These are phyloP conservation scores for Euglossa dilemma DNA, from an alignment of 1,140 invertebrate species.

Conservation along the genomic window DNA sequence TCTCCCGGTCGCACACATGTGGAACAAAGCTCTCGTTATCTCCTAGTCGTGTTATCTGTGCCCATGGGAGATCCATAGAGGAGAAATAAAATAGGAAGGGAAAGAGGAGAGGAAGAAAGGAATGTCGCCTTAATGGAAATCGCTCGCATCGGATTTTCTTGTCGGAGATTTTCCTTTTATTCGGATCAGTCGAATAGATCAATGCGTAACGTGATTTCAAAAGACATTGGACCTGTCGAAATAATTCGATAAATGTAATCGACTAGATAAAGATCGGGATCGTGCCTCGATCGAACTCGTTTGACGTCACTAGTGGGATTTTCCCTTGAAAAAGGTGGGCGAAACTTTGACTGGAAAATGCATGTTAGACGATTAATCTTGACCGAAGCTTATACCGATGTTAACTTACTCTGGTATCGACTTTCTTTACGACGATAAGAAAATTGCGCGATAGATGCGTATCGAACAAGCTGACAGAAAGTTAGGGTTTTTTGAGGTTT, in stretches of 20 bases:
- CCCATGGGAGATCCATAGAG: background rate
- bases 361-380: too few species aligned
- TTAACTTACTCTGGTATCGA: too few species aligned
- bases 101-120: too few species aligned
- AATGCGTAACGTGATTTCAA: background rate
- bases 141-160: background rate
- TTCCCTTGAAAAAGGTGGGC: background rate
- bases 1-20: constrained; percentile 6
- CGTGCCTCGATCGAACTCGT: background rate
- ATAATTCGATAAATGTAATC: constrained; percentile 34
- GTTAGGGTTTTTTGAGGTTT: background rate
- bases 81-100: too few species aligned
- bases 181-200: background rate
- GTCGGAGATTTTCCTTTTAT: background rate
- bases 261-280: constrained; percentile 3
- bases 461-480: background rate
- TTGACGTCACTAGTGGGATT: constrained; percentile 1
- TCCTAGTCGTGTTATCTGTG: constrained; percentile 33
- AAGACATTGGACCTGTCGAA: background rate
- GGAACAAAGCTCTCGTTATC: constrained; percentile 35
- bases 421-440: too few species aligned
- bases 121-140: background rate
- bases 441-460: too few species aligned
- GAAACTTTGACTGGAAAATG: background rate
- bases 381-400: too few species aligned